A percentile compares a stretch with the other conserved stretches of the same genome.
Conservation (phyloP, 1,140 invertebrate species). For the Heliconius eleuchia region DNA sequence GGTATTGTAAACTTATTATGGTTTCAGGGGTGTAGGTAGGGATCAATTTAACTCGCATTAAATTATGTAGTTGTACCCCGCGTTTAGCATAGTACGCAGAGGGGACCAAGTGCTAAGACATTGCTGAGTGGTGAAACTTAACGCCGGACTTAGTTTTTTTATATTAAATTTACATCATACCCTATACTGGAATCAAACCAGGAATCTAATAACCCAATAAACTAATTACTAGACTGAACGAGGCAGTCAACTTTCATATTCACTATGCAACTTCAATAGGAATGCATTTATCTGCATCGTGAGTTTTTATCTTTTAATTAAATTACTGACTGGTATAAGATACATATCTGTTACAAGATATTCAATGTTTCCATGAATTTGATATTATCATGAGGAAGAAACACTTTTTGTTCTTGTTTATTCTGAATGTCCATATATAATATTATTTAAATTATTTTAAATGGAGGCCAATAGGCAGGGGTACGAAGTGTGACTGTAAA, state of each 20-base stretch:
- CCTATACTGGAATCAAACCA: not conserved
- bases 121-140: too few relatives aligned
- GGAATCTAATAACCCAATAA: not conserved
- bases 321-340: not conserved
- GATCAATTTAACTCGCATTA: too few relatives aligned
- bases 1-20: too few relatives aligned
- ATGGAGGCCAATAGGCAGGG: too few relatives aligned
- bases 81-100: too few relatives aligned
- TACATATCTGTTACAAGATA: not conserved
- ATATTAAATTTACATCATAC: not conserved
- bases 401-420: not conserved
- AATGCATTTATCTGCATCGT: slow-evolving; percentile 8
- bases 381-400: slow-evolving; percentile 1
- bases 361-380: not conserved
- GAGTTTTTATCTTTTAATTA: slow-evolving; percentile 2
- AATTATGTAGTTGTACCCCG: too few relatives aligned
- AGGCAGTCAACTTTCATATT: slow-evolving; percentile 8
- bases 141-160: too few relatives aligned
- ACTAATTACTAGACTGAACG: not conserved
- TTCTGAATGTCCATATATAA: not conserved
- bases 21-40: too few relatives aligned
- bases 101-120: not conserved
- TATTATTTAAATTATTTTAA: too few relatives aligned
- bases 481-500: too few relatives aligned
- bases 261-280: not conserved